Conservation (phyloP, 53 echinoderm and acorn worm species). For the Henricia sp. region DNA sequence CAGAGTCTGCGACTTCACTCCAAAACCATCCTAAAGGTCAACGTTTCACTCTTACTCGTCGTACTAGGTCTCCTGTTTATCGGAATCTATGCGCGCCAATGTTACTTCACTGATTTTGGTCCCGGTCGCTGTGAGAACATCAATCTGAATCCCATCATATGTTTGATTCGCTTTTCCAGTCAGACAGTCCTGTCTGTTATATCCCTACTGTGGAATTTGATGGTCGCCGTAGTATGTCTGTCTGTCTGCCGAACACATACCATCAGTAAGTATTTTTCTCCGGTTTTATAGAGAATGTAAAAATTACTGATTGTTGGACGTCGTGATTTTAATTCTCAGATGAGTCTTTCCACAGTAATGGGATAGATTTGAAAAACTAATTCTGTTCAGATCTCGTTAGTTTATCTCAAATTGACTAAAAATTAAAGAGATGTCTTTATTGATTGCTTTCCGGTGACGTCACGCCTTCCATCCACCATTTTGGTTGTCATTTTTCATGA, state of each 20-base stretch:
- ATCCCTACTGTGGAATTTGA: slow-evolving; percentile 82
- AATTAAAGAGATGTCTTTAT: no score
- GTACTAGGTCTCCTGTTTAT: slow-evolving; percentile 71
- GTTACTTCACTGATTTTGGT: slow-evolving; percentile 41
- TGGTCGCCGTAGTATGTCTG: slow-evolving; percentile 84
- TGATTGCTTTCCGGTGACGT: no score
- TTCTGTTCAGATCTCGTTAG: no score
- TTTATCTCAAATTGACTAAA: no score
- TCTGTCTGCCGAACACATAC: slow-evolving; percentile 96
- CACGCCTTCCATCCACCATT: no score
- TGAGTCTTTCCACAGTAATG: no score
- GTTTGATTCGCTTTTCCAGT: slow-evolving; percentile 76
- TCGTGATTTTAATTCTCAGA: no score
- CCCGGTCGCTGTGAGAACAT: slow-evolving; percentile 65
- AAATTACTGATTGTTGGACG: no score
- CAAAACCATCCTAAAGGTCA: slow-evolving; percentile 83
- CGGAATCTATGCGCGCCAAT: slow-evolving; percentile 72
- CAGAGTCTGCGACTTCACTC: slow-evolving; percentile 91
- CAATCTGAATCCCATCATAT: slow-evolving; percentile 67
- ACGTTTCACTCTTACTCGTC: slow-evolving; percentile 65
- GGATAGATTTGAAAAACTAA: no score
- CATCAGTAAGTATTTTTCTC: slow-evolving; percentile 82
- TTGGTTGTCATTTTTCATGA: no score
- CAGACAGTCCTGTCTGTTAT: slow-evolving; percentile 68
- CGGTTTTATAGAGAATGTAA: not conserved